These are phyloP conservation scores for Pseudomyrmex cubaensis DNA, from an alignment of 1,140 invertebrate species.

Conservation along the genomic window DNA sequence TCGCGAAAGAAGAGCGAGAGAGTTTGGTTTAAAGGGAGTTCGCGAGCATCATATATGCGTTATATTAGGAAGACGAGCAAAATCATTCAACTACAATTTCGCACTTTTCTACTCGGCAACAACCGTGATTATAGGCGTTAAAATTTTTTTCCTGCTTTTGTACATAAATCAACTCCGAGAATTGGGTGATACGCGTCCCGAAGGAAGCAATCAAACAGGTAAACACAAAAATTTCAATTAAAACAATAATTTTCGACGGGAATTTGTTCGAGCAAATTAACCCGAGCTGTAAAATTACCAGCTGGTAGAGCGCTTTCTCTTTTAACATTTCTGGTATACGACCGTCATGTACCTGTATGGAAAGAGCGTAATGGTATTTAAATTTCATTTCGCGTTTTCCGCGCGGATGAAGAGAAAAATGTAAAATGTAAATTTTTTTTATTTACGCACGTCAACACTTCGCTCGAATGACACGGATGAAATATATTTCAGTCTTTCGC, in stretches of 20 bases:
- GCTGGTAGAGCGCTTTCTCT: background rate
- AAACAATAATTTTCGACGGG: background rate
- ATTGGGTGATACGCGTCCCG: conserved; percentile 40
- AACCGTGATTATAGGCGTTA: conserved; percentile 22
- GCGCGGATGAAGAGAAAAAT: too few relatives aligned
- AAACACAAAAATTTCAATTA: conserved; percentile 18
- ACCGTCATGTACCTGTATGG: background rate
- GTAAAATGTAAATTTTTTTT: too few relatives aligned
- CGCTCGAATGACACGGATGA: too few relatives aligned
- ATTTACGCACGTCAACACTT: too few relatives aligned
- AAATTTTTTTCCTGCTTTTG: background rate
- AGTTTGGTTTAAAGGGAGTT: background rate
- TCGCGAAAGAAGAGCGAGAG: background rate
- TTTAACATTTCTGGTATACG: background rate
- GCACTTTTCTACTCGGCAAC: conserved; percentile 80
- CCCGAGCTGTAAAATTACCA: background rate
- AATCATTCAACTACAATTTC: conserved; percentile 86
- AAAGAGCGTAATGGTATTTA: background rate
- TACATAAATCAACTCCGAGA: background rate
- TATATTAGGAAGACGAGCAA: conserved; percentile 84
- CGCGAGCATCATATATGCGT: conserved; percentile 81
- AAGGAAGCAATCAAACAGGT: conserved; percentile 42
- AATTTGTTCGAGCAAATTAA: background rate
- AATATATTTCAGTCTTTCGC: too few relatives aligned
- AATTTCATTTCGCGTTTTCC: background rate